These are phyloP conservation scores for Adelognathus sp. DNA, from an alignment of 2,888 invertebrate genomes.

Conservation along the genomic window DNA sequence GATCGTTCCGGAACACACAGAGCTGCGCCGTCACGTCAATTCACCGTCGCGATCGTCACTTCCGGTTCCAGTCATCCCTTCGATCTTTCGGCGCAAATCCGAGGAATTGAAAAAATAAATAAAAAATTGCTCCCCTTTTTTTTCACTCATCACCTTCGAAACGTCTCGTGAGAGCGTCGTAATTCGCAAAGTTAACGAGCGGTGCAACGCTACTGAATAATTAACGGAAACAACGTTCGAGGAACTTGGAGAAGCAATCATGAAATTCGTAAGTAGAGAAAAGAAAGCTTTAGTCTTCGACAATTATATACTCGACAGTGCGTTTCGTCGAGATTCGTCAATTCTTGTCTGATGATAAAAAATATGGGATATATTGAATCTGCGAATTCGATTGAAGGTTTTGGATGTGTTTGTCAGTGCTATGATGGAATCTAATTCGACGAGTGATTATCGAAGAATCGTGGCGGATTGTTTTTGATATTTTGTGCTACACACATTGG, in stretches of 20 bases:
- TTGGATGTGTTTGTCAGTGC: neutral
- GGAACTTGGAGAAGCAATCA: conserved; percentile 23
- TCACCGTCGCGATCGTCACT: neutral
- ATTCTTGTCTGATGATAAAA: neutral
- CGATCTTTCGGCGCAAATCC: neutral
- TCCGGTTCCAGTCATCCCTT: conserved; percentile 39
- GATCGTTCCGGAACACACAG: conserved; percentile 54
- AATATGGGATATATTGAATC: neutral
- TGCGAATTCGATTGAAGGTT: too few relatives aligned
- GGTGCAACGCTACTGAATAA: neutral
- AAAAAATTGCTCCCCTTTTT: neutral
- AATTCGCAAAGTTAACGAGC: conserved; percentile 55
- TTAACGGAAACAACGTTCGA: neutral
- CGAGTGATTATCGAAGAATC: neutral
- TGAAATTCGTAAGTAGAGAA: conserved; percentile 55
- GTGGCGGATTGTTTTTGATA: neutral
- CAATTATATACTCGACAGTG: neutral
- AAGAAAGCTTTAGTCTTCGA: neutral
- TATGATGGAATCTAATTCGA: neutral
- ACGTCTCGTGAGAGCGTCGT: neutral
- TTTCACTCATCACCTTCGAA: neutral
- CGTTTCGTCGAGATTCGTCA: neutral
- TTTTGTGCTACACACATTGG: neutral
- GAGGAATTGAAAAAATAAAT: neutral
- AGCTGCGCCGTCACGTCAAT: conserved; percentile 24